A percentile compares a stretch with the other conserved stretches of the same genome.
Conservation (phyloP, 2,113 vertebrate genomes). For the Collichthys lucidus region DNA sequence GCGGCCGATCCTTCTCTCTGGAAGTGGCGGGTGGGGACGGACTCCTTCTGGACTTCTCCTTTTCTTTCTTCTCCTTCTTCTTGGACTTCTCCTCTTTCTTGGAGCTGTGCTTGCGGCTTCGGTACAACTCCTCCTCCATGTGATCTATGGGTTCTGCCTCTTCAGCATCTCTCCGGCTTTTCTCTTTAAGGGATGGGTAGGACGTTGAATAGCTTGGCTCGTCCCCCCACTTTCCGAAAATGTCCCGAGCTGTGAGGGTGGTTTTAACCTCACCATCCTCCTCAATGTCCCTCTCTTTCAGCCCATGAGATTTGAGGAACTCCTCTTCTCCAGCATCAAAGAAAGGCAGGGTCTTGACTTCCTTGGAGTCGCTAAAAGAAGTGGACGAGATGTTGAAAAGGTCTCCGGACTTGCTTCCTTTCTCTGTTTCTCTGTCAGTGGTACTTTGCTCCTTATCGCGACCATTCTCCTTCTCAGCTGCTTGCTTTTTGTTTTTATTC, state of each 20-base stretch:
- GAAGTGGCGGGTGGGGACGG: slow-evolving; percentile 82
- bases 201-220: slow-evolving; percentile 82
- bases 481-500: slow-evolving; percentile 86
- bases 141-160: slow-evolving; percentile 88
- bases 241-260: slow-evolving; percentile 85
- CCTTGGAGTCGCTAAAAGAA: slow-evolving; percentile 80
- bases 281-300: slow-evolving; percentile 88
- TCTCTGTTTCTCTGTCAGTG: slow-evolving; percentile 82
- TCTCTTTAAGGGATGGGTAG: slow-evolving; percentile 87
- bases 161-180: slow-evolving; percentile 84
- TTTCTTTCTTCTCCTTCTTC: slow-evolving; percentile 89
- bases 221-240: slow-evolving; percentile 94
- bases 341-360: slow-evolving; percentile 88
- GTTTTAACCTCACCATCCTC: slow-evolving; percentile 88
- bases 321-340: slow-evolving; percentile 85
- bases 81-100: slow-evolving; percentile 93
- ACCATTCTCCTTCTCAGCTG: slow-evolving; percentile 87
- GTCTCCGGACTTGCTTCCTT: slow-evolving; percentile 87
- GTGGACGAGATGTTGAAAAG: slow-evolving; percentile 83
- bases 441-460: slow-evolving; percentile 79
- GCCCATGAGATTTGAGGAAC: slow-evolving; percentile 83
- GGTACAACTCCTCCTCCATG: slow-evolving; percentile 88
- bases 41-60: slow-evolving; percentile 87
- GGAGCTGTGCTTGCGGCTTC: slow-evolving; percentile 90
- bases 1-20: slow-evolving; percentile 89